Evolutionary conservation across 1,140 invertebrate species (phyloP).

Genomic region (Holotrichia oblita): DNA sequence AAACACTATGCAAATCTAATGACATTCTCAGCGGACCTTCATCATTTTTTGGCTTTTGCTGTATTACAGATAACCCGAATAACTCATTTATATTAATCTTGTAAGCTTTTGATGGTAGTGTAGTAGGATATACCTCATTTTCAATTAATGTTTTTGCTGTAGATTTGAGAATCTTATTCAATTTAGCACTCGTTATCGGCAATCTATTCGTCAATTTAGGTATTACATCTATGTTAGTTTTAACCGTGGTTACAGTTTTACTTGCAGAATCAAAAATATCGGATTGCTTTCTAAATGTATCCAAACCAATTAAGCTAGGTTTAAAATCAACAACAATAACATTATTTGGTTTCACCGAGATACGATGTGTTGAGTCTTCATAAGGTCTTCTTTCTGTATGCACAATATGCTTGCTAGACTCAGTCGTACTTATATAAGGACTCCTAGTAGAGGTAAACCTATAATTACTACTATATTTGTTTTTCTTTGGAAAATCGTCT

Average conservation of each 20-base stretch:
- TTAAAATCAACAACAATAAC: slow-evolving; percentile 49
- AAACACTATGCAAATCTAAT: slow-evolving; percentile 47
- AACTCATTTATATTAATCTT: slow-evolving; percentile 57
- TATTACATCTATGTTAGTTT: slow-evolving; percentile 40
- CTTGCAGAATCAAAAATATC: not conserved
- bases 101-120: slow-evolving; percentile 51
- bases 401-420: not conserved
- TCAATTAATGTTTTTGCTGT: slow-evolving; percentile 43
- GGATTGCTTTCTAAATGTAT: slow-evolving; percentile 21
- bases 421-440: not conserved
- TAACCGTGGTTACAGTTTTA: slow-evolving; percentile 54
- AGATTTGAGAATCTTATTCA: slow-evolving; percentile 42
- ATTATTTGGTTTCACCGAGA: slow-evolving; percentile 30
- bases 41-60: slow-evolving; percentile 39
- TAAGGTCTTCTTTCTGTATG: not conserved
- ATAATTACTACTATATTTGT: slow-evolving; percentile 24
- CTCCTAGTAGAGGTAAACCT: not conserved
- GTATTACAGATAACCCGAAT: slow-evolving; percentile 45
- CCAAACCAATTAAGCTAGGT: slow-evolving; percentile 39
- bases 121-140: slow-evolving; percentile 43
- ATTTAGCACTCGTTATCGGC: slow-evolving; percentile 54
- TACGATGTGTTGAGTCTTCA: not conserved
- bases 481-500: slow-evolving; percentile 19
- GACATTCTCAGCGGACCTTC: slow-evolving; percentile 53
- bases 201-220: slow-evolving; percentile 40